Evolutionary conservation across 92 coral and sea anemone genomes (phyloP), one percentile per base, ranked within the genome.

Genomic region (Phymanthus crucifer): DNA sequence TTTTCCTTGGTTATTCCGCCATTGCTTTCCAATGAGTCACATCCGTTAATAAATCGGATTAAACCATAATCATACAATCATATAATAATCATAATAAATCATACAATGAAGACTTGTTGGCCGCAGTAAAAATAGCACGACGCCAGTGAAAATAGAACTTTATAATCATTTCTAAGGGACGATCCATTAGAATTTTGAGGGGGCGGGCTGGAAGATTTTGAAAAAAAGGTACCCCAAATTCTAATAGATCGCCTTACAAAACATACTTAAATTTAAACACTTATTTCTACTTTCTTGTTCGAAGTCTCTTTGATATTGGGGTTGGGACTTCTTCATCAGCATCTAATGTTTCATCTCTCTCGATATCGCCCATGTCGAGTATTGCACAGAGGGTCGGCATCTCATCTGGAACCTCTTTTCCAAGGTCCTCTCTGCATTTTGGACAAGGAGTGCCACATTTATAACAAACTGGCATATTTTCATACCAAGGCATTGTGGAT

Each of bases 381-480:
- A 66, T 27, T 24, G 85, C 82, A 26, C 58, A 57, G 48, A 73
- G 77, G 1, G 83, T 80, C 6, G 74, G 71, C 81, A 86, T 34
- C 33, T 86, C 85, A 1, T 4, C 21, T 29, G 89, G 85, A 9
- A 86, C 12, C 6, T 86, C 85, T 13, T 11, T 21, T 35, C 57
- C 68, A 21, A 86, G 74, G 52, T 86, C 85, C 2, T 37, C 37
- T 29, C 89, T 24, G 45, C 85, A 86, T 74, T 74, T 70, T 27
- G 89, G 89, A 16, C 85, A 86, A 17, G 89, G 89, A 12, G 70
- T 65, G 38, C 89, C 85, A 40, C 89, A 80, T 18, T 75, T 74
- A 24, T 72, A 66, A 40, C 89, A 86, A 0, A 80, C 72, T 17
- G 89, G 85, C 64, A 86, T 80, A 72, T 74, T 74, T 21, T 67